Evolutionary conservation across 2,113 vertebrate species (phyloP).

Genomic region (Apus apus): DNA sequence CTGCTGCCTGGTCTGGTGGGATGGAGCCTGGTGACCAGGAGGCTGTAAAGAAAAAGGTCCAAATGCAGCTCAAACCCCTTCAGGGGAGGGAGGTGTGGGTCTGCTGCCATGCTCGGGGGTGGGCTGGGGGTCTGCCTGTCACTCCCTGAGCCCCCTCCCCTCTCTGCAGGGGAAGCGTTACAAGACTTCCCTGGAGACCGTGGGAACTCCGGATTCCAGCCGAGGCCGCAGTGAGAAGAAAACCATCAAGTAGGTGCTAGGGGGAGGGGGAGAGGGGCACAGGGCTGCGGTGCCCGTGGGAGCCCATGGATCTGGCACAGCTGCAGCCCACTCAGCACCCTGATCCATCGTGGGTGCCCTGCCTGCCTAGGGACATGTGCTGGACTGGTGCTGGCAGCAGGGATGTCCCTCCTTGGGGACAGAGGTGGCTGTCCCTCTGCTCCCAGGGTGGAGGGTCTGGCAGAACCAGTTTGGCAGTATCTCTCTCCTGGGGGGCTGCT

Average conservation of each 20-base stretch:
- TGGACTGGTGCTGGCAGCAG: accelerated
- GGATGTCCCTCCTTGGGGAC: not conserved
- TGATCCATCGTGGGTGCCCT: not conserved
- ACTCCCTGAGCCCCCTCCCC: not conserved
- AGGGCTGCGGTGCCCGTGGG: not conserved
- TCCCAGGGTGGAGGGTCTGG: not conserved
- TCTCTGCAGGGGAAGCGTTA: slow-evolving; percentile 89
- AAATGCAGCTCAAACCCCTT: not conserved
- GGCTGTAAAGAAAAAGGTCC: not conserved
- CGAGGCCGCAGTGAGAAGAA: slow-evolving; percentile 95
- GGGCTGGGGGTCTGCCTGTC: accelerated
- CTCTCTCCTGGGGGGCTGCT: not conserved
- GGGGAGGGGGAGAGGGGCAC: not conserved
- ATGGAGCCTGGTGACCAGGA: accelerated
- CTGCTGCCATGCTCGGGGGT: accelerated
- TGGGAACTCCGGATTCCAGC: slow-evolving; percentile 92
- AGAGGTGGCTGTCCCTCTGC: not conserved
- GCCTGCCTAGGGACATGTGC: not conserved
- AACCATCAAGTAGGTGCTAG: slow-evolving; percentile 96
- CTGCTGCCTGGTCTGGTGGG: not conserved
- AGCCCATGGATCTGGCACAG: not conserved
- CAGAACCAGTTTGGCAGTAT: not conserved
- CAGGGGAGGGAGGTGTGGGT: too few relatives aligned
- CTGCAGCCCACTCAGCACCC: not conserved
- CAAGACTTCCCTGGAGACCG: slow-evolving; percentile 93